Percentiles rank a stretch among this genome's conserved stretches.
phyloP scores from a whole-genome alignment of 2,113 vertebrate species.

The Otis tarda region DNA sequence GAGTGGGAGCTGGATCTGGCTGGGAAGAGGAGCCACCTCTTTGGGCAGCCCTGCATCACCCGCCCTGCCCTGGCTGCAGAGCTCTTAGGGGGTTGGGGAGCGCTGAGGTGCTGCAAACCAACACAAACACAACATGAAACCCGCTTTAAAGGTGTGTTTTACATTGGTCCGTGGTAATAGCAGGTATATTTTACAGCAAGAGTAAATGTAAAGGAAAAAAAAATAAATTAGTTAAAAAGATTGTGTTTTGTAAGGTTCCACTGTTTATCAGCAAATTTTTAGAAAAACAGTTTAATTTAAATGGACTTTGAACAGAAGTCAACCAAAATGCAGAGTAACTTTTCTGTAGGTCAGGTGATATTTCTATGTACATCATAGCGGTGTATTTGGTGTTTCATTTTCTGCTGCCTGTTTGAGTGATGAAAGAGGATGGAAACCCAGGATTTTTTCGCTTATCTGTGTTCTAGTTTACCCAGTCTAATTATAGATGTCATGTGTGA shows the following conservation, averaged over 20 bases:
- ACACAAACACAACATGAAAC: not conserved
- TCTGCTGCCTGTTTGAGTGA: not conserved
- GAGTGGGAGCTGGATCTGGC: not conserved
- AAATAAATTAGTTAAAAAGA: not conserved
- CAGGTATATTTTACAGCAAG: not conserved
- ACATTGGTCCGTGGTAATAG: not conserved
- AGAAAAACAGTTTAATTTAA: not conserved
- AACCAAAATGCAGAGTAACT: not conserved
- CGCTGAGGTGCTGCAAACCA: not conserved
- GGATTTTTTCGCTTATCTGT: not conserved
- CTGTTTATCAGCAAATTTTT: not conserved
- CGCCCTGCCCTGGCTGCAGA: not conserved
- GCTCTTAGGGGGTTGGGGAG: rapidly evolving
- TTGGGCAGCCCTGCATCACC: rapidly evolving
- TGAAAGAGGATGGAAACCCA: not conserved
- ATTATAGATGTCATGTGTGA: not conserved
- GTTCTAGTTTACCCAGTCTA: not conserved
- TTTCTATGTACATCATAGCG: not conserved
- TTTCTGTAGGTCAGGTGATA: not conserved
- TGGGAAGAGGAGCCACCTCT: not conserved
- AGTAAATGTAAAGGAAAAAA: not conserved
- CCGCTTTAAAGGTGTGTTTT: not conserved
- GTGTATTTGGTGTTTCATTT: not conserved
- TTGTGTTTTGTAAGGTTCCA: not conserved
- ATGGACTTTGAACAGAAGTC: not conserved